Evolutionary conservation across 2,113 vertebrate species (phyloP).

Genomic region (Pomatorhinus ruficollis): DNA sequence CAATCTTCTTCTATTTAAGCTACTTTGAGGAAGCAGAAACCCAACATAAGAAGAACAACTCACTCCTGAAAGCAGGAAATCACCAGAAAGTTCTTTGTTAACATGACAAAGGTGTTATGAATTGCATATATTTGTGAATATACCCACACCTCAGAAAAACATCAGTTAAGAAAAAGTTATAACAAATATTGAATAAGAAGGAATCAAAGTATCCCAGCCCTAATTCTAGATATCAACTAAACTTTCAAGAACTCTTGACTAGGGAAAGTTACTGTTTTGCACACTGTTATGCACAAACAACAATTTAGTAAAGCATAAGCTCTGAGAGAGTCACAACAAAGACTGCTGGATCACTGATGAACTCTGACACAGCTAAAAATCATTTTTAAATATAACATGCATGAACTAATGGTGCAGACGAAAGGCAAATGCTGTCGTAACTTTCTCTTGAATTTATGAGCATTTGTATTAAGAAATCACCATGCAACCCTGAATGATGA

Average conservation of each 20-base stretch:
- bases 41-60: background rate
- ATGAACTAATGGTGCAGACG: background rate
- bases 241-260: background rate
- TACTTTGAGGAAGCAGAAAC: background rate
- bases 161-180: background rate
- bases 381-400: background rate
- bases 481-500: background rate
- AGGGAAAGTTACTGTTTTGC: background rate
- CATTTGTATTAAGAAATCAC: background rate
- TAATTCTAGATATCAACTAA: background rate
- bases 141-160: background rate
- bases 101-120: background rate
- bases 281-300: background rate
- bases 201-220: background rate
- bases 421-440: background rate
- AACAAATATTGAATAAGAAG: background rate
- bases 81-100: background rate
- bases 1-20: background rate
- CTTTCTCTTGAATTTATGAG: background rate
- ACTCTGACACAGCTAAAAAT: background rate
- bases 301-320: background rate
- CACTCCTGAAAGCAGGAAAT: background rate
- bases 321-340: background rate
- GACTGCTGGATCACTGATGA: background rate
- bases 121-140: background rate